These are phyloP conservation scores for Crocodylus rhombifer DNA, from an alignment of 2,797 vertebrate genomes.

Conservation along the genomic window DNA sequence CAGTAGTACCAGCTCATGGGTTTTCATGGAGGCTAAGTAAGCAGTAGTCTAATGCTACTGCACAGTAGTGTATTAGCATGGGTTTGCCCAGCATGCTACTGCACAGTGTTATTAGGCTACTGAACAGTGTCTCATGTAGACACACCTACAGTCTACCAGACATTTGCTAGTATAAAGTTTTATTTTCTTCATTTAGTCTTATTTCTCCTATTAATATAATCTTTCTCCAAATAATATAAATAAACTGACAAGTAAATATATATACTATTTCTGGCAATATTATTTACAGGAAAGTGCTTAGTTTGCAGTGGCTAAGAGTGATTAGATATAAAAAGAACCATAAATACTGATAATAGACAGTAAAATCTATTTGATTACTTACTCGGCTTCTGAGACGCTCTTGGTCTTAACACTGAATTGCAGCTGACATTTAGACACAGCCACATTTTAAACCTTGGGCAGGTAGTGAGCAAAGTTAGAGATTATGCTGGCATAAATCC, in stretches of 20 bases:
- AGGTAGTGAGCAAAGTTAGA: neutral
- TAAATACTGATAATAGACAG: slow-evolving; percentile 21
- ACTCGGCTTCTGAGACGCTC: slow-evolving; percentile 1
- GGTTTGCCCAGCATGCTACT: too few species aligned
- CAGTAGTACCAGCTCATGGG: too few species aligned
- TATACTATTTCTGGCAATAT: neutral
- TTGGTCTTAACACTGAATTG: slow-evolving; percentile 33
- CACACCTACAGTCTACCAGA: neutral
- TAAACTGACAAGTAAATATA: neutral
- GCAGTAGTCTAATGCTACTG: too few species aligned
- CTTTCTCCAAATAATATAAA: neutral
- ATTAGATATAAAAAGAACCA: neutral
- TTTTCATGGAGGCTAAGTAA: too few species aligned
- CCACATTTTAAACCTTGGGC: slow-evolving; percentile 7
- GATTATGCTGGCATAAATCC: slow-evolving; percentile 36
- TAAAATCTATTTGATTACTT: slow-evolving; percentile 11
- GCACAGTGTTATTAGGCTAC: too few species aligned
- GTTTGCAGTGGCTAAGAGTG: neutral
- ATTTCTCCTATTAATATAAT: neutral
- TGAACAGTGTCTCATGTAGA: too few species aligned
- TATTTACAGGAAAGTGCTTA: slow-evolving; percentile 1
- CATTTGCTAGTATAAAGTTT: slow-evolving; percentile 5
- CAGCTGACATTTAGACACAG: slow-evolving; percentile 40
- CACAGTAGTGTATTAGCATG: too few species aligned
- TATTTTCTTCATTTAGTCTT: neutral